Conservation (phyloP, 2,113 vertebrate species). For the Leucopsar rothschildi region DNA sequence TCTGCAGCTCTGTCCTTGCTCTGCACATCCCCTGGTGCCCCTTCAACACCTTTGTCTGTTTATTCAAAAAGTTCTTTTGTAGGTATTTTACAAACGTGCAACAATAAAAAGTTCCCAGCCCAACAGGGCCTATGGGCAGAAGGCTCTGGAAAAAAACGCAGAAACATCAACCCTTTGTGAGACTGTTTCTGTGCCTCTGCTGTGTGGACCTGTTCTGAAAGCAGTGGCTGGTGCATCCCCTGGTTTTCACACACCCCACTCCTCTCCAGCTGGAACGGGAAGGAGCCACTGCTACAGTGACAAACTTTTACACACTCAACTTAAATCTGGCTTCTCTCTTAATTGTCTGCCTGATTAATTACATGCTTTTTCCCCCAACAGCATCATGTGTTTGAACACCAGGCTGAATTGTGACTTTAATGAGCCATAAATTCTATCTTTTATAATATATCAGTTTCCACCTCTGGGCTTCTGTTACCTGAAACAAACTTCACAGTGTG, state of each 20-base stretch:
- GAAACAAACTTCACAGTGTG: background rate
- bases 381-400: background rate
- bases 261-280: background rate
- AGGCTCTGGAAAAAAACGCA: background rate
- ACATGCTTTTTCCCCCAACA: background rate
- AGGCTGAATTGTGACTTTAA: background rate
- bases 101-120: background rate
- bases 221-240: accelerated
- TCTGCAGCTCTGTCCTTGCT: background rate
- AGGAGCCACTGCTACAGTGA: background rate
- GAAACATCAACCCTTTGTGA: background rate
- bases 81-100: background rate
- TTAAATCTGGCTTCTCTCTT: background rate
- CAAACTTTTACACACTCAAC: background rate
- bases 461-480: slow-evolving; percentile 16
- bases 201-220: background rate
- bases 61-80: background rate
- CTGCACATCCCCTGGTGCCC: background rate
- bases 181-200: background rate
- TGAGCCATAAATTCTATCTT: slow-evolving; percentile 48
- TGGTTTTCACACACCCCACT: background rate
- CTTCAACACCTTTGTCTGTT: background rate
- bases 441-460: slow-evolving; percentile 5
- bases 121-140: background rate
- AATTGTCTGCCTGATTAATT: slow-evolving; percentile 33